Evolutionary conservation across 2,797 vertebrate species (phyloP).

Genomic region (Leptoclinus maculatus): DNA sequence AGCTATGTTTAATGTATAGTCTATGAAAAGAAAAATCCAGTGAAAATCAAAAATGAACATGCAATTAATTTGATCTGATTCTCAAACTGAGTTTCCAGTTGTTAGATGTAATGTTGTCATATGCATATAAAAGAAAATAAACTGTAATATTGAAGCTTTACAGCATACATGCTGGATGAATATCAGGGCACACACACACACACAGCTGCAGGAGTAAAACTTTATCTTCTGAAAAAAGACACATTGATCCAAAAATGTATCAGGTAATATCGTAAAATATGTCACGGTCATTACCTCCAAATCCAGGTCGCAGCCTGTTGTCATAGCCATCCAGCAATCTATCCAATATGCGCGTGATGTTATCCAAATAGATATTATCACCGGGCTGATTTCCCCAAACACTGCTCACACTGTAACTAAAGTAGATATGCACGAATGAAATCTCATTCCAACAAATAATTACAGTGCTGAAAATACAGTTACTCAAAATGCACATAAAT

Average conservation of each 20-base stretch:
- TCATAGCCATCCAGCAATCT: slow-evolving; percentile 96
- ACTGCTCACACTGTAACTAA: slow-evolving; percentile 81
- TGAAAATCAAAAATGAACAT: neutral
- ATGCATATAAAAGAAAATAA: neutral
- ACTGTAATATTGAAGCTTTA: neutral
- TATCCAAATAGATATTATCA: slow-evolving; percentile 89
- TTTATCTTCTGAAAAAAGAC: slow-evolving; percentile 27
- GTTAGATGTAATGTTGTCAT: neutral
- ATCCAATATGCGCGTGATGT: slow-evolving; percentile 94
- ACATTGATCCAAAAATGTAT: neutral
- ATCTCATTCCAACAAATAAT: slow-evolving; percentile 4
- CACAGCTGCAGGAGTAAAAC: slow-evolving; percentile 51
- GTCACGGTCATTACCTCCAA: slow-evolving; percentile 86
- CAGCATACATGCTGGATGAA: slow-evolving; percentile 9
- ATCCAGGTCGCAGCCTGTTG: slow-evolving; percentile 94
- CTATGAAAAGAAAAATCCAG: neutral
- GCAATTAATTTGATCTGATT: neutral
- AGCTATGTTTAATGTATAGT: neutral
- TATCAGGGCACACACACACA: slow-evolving; percentile 8
- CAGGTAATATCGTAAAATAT: neutral
- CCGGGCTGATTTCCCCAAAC: slow-evolving; percentile 79
- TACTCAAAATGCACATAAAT: slow-evolving; percentile 26
- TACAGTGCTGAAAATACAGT: slow-evolving; percentile 32
- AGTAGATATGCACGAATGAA: slow-evolving; percentile 47
- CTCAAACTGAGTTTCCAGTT: neutral